Conservation (phyloP, 2,113 vertebrate species). For the Ariopsis seemanni region DNA sequence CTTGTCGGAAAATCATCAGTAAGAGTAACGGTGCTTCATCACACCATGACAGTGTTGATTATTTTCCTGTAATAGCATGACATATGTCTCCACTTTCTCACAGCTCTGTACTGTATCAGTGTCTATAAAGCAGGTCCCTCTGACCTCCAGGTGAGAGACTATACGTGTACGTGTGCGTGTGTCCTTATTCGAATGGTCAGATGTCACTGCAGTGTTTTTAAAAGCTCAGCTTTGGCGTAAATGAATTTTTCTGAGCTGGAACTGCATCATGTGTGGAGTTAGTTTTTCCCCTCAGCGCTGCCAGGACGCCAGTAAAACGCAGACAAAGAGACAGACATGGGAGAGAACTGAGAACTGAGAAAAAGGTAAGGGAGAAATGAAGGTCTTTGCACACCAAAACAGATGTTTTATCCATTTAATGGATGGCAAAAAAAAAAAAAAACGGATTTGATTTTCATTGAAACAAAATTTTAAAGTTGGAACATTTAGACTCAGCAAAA, state of each 20-base stretch:
- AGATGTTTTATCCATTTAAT: background rate
- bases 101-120: background rate
- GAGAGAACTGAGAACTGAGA: background rate
- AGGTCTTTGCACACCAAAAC: background rate
- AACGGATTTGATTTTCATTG: background rate
- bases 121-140: background rate
- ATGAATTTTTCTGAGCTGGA: constrained; percentile 39
- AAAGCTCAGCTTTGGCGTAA: constrained; percentile 6
- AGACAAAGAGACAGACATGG: background rate
- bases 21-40: background rate
- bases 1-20: background rate
- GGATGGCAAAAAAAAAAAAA: background rate
- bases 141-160: background rate
- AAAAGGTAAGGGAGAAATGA: background rate
- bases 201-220: background rate
- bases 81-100: background rate
- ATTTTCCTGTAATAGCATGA: background rate
- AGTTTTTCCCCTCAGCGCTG: constrained; percentile 25
- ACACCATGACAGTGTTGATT: background rate
- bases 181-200: background rate
- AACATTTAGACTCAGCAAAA: too few relatives aligned
- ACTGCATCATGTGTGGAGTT: constrained; percentile 32
- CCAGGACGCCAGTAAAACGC: background rate
- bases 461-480: background rate
- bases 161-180: background rate